Evolutionary conservation across 1,140 invertebrate species (phyloP), one percentile per base, ranked within the genome.

Genomic region (Brachionus koreanus): DNA sequence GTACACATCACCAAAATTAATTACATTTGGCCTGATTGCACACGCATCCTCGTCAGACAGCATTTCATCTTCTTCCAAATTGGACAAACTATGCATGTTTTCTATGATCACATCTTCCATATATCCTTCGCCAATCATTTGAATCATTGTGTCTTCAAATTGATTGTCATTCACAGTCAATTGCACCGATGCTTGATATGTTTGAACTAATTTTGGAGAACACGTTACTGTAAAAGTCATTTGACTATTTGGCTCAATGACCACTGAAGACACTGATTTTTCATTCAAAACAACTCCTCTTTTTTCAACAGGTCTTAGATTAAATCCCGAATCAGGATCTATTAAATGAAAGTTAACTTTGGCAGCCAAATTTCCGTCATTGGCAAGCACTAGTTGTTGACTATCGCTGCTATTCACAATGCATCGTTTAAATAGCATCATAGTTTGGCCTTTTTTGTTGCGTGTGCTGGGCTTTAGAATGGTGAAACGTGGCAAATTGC

Each of bases 131-230:
- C 87, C 88, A 6, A 88, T 86, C 33, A 83, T 25, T 43, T 88
- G 87, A 13, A 89, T 84, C 6, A 88, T 83, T 6, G 86, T 86
- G 63, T 88, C 87, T 63, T 89, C 88, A 83, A 88, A 89, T 86
- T 88, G 87, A 83, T 89, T 89, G 83, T 88, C 86, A 25, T 86
- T 85, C 7, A 89, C 87, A 2, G 85, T 85, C 12, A 89, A 57
- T 12, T 85, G 85, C 5, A 89, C 74, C 29, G 86, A 85, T 10
- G 84, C 88, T 83, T 86, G 86, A 10, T 86, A 88, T 52, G 87
- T 83, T 75, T 86, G 85, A 6, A 86, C 83, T 33, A 83, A 39
- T 10, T 23, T 61, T 9, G 88, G 87, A 42, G 84, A 83, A 83
- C 85, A 89, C 16, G 85, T 83, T 4, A 86, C 86, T 67, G 85